A percentile compares a stretch with the other conserved stretches of the same genome.
phyloP scores from a whole-genome alignment of 2,888 invertebrate genomes.

The Lochmaea crataegi region DNA sequence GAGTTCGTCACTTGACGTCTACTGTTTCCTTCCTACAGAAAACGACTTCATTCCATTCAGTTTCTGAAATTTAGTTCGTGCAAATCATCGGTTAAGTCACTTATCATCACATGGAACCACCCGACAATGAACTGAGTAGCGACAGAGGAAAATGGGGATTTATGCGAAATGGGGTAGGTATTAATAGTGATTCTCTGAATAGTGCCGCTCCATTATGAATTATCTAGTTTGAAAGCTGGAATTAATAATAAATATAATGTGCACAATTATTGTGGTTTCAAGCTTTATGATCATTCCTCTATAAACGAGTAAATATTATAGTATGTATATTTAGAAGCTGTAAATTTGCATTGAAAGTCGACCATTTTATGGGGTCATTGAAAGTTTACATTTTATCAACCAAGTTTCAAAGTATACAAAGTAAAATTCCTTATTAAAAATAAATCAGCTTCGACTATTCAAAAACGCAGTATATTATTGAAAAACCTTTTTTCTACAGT shows the following conservation, averaged over 20 bases:
- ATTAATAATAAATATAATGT: background rate
- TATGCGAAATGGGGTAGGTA: background rate
- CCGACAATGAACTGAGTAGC: slow-evolving; percentile 6
- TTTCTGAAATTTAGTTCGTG: slow-evolving; percentile 11
- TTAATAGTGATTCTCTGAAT: background rate
- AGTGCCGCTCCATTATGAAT: background rate
- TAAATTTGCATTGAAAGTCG: too few relatives aligned
- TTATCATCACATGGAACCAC: slow-evolving; percentile 4
- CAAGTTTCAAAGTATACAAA: too few relatives aligned
- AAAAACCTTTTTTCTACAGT: too few relatives aligned
- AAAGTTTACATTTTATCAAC: too few relatives aligned
- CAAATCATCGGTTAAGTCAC: slow-evolving; percentile 15
- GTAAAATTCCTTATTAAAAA: too few relatives aligned
- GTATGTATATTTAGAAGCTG: too few relatives aligned
- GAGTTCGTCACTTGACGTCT: slow-evolving; percentile 15
- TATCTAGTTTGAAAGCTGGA: background rate
- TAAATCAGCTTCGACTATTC: too few relatives aligned
- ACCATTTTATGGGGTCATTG: too few relatives aligned
- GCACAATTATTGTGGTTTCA: too few relatives aligned
- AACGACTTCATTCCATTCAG: slow-evolving; percentile 17
- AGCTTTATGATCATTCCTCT: too few relatives aligned
- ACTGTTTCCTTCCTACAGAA: slow-evolving; percentile 11
- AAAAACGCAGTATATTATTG: too few relatives aligned
- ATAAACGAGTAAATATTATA: too few relatives aligned
- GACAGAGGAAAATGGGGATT: background rate